Evolutionary conservation across 2,113 vertebrate genomes (phyloP).

Genomic region (Serranochromis macrocephalus): DNA sequence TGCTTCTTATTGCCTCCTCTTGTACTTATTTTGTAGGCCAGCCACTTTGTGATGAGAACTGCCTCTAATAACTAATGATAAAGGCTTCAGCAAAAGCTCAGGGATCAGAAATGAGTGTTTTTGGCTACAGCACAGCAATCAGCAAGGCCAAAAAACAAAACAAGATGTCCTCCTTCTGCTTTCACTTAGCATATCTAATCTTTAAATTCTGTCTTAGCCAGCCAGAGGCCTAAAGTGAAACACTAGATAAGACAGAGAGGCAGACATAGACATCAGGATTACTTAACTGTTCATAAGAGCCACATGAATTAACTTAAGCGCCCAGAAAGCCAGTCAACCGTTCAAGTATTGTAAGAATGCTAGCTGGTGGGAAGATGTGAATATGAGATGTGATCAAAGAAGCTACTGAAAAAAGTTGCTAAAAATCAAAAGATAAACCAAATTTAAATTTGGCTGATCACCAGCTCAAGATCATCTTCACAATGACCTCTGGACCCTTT

Average conservation of each 20-base stretch:
- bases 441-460: background rate
- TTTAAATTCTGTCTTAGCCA: constrained; percentile 47
- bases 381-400: background rate
- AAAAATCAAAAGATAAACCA: background rate
- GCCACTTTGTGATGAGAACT: background rate
- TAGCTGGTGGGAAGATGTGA: background rate
- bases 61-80: constrained; percentile 20
- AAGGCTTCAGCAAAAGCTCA: constrained; percentile 15
- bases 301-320: constrained; percentile 8
- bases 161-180: constrained; percentile 32
- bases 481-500: background rate
- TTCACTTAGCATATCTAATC: constrained; percentile 61
- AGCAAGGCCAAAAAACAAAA: constrained; percentile 11
- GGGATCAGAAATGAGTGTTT: constrained; percentile 11
- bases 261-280: background rate
- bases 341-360: background rate
- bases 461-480: background rate
- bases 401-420: background rate
- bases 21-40: constrained; percentile 33
- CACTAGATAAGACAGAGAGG: constrained; percentile 31
- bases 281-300: background rate
- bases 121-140: constrained; percentile 11
- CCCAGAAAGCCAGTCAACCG: background rate
- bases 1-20: background rate
- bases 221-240: constrained; percentile 41